These are phyloP conservation scores for Buteo buteo DNA, from an alignment of 2,113 vertebrate genomes.

Conservation along the genomic window DNA sequence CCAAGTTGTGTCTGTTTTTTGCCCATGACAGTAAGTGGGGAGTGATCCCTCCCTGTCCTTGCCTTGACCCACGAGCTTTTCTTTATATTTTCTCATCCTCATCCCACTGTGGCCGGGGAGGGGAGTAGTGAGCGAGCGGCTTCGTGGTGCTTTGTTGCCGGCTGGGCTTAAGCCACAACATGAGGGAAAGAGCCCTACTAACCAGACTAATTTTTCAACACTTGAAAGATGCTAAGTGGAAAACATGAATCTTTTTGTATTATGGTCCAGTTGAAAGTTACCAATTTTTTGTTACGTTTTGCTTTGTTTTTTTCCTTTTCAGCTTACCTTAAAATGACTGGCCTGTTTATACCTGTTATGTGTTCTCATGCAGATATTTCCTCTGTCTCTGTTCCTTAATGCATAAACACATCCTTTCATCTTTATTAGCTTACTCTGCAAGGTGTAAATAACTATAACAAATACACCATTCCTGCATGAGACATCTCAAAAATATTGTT, in stretches of 20 bases:
- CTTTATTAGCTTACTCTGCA: slow-evolving; percentile 5
- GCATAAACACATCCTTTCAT: not conserved
- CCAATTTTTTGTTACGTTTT: not conserved
- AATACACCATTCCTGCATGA: not conserved
- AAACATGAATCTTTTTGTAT: not conserved
- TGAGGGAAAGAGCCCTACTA: not conserved
- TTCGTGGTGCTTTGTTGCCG: too few species aligned
- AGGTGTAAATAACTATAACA: slow-evolving; percentile 7
- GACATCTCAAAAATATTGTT: slow-evolving; percentile 23
- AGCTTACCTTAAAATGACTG: not conserved
- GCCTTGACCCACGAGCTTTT: too few species aligned
- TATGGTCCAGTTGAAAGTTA: not conserved
- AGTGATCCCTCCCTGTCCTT: too few species aligned
- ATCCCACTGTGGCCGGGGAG: too few species aligned
- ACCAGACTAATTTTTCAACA: not conserved
- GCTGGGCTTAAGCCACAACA: too few species aligned
- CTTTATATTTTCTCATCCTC: too few species aligned
- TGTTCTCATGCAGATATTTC: not conserved
- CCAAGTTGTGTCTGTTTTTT: too few species aligned
- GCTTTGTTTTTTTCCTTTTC: not conserved
- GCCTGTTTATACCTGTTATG: not conserved
- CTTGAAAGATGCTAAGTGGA: not conserved
- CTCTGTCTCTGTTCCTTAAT: not conserved
- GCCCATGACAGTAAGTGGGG: too few species aligned
- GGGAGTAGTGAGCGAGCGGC: too few species aligned